These are phyloP conservation scores for Polypedilum vanderplanki DNA, from an alignment of 1,140 invertebrate genomes.

Conservation along the genomic window DNA sequence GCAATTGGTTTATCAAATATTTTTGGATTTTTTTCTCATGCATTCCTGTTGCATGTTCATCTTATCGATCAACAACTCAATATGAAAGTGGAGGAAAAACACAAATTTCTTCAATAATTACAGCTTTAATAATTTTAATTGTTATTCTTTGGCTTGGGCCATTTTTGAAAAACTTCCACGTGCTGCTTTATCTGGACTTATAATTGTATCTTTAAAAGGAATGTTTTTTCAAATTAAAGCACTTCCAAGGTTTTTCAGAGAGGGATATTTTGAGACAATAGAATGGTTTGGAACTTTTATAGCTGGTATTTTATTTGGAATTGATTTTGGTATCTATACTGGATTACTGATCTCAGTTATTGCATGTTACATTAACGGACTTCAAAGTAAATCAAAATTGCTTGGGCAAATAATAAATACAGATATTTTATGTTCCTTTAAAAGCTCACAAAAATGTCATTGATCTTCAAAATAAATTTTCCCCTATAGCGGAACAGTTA, in stretches of 20 bases:
- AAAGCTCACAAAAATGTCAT: slow-evolving; percentile 39
- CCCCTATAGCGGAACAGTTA: slow-evolving; percentile 40
- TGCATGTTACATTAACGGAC: slow-evolving; percentile 40
- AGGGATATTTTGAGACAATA: slow-evolving; percentile 74
- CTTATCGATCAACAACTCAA: slow-evolving; percentile 76
- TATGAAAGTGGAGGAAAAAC: slow-evolving; percentile 68
- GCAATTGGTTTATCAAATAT: slow-evolving; percentile 71
- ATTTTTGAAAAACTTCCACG: slow-evolving; percentile 74
- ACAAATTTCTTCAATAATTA: slow-evolving; percentile 68
- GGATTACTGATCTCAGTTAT: slow-evolving; percentile 39
- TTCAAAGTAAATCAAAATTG: slow-evolving; percentile 38
- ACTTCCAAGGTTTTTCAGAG: slow-evolving; percentile 60
- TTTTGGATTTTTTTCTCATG: slow-evolving; percentile 79
- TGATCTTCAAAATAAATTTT: slow-evolving; percentile 40
- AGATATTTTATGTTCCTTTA: slow-evolving; percentile 40
- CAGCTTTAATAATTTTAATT: slow-evolving; percentile 59
- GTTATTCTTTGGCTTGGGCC: slow-evolving; percentile 79
- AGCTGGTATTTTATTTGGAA: slow-evolving; percentile 72
- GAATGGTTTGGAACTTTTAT: slow-evolving; percentile 81
- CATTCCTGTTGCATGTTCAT: slow-evolving; percentile 72
- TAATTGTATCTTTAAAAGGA: slow-evolving; percentile 82
- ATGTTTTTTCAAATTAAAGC: slow-evolving; percentile 79
- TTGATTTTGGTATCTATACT: slow-evolving; percentile 57
- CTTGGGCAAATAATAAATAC: slow-evolving; percentile 40
- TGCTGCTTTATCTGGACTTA: slow-evolving; percentile 77